phyloP scores from a whole-genome alignment of 2,113 vertebrate genomes.

The Lagopus leucura region DNA sequence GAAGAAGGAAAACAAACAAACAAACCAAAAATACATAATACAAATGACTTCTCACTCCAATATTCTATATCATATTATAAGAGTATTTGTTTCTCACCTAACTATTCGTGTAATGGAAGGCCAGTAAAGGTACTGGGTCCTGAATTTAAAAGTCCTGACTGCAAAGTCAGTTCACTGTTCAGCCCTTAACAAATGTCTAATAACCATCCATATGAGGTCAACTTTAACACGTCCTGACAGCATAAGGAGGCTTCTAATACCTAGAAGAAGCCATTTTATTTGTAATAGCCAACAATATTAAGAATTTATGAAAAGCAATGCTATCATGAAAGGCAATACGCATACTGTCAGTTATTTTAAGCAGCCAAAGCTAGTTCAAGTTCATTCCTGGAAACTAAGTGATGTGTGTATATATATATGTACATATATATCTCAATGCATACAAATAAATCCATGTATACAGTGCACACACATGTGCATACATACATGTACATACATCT shows the following conservation, averaged over 20 bases:
- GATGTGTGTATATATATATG: accelerated
- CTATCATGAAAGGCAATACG: neutral
- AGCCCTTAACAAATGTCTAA: neutral
- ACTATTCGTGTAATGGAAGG: neutral
- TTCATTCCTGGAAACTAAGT: neutral
- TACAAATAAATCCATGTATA: accelerated
- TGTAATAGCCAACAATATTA: constrained; percentile 12
- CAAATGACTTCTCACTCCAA: neutral
- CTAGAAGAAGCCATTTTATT: constrained; percentile 65
- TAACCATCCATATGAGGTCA: neutral
- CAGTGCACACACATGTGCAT: neutral
- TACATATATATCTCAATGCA: accelerated
- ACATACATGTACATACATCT: accelerated
- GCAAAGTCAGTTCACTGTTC: neutral
- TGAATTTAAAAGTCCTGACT: neutral
- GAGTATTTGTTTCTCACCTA: neutral
- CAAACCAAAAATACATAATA: neutral
- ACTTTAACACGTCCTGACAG: constrained; percentile 42
- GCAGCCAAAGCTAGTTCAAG: neutral
- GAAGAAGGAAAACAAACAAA: neutral
- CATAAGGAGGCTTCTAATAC: neutral
- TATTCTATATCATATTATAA: neutral
- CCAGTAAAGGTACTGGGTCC: neutral
- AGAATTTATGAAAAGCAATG: neutral
- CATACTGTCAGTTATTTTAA: neutral